phyloP scores from a whole-genome alignment of 2,797 vertebrate species.

The Eulemur mongoz region DNA sequence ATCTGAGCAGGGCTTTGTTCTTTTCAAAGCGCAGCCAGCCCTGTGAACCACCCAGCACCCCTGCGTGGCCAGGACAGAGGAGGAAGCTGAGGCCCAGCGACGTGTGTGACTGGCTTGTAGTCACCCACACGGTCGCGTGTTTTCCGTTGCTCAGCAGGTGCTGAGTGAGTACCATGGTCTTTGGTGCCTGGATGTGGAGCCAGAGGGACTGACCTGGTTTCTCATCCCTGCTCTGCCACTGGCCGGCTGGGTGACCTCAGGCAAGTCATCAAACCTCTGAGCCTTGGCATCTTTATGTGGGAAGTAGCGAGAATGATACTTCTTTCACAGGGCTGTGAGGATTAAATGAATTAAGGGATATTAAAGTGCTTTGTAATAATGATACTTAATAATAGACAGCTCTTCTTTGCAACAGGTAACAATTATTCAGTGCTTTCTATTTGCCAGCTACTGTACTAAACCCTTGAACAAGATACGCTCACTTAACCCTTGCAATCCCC shows the following conservation, averaged over 20 bases:
- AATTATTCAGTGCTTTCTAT: neutral
- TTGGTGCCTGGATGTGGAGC: neutral
- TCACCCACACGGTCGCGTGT: fast-evolving
- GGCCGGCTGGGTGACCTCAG: neutral
- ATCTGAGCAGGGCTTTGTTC: neutral
- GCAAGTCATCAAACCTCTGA: neutral
- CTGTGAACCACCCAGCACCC: neutral
- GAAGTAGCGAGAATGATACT: neutral
- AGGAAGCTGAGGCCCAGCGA: neutral
- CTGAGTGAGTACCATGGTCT: neutral
- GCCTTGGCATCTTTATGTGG: neutral
- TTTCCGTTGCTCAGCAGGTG: neutral
- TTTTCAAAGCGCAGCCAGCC: neutral
- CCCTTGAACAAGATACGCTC: neutral
- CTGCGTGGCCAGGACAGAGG: neutral
- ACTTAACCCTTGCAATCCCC: neutral
- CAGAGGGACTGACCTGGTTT: neutral
- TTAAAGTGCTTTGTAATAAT: neutral
- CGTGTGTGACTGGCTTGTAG: neutral
- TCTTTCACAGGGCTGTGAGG: neutral
- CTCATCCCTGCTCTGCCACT: neutral
- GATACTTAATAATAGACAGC: neutral
- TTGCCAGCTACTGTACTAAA: neutral
- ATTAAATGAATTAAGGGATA: neutral
- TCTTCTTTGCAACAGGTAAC: neutral